These are phyloP conservation scores for Helobdella robusta DNA, from an alignment of 2,888 invertebrate genomes.

Conservation along the genomic window DNA sequence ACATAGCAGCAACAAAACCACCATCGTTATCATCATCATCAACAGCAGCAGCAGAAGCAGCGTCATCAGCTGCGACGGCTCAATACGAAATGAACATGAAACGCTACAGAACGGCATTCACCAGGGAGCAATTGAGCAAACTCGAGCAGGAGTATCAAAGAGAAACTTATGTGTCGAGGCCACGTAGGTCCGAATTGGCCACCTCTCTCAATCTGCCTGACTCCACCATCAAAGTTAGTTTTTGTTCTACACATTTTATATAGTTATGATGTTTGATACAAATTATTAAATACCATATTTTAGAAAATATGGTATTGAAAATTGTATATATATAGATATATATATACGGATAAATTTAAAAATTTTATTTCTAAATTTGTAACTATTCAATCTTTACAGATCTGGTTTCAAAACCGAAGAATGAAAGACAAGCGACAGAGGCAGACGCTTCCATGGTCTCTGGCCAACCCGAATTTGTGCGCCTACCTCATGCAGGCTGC, in stretches of 20 bases:
- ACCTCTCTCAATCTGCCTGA: constrained; percentile 84
- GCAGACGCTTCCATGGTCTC: constrained; percentile 86
- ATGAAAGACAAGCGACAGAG: constrained; percentile 97
- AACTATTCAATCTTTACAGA: constrained; percentile 36
- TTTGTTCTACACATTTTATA: too few species aligned
- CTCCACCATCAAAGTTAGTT: constrained; percentile 84
- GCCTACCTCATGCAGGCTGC: constrained; percentile 78
- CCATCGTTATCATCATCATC: not conserved
- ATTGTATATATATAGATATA: too few species aligned
- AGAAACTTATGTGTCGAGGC: constrained; percentile 93
- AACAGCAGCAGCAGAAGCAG: not conserved
- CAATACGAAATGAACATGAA: constrained; percentile 38
- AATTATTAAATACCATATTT: too few species aligned
- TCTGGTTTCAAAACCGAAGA: constrained; percentile 90
- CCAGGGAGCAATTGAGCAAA: constrained; percentile 78
- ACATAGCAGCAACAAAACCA: not conserved
- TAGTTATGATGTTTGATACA: too few species aligned
- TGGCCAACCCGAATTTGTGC: constrained; percentile 76
- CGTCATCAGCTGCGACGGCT: not conserved
- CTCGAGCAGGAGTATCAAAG: constrained; percentile 91
- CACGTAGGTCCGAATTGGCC: constrained; percentile 85
- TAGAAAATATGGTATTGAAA: too few species aligned
- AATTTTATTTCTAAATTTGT: not conserved
- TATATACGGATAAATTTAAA: too few species aligned
- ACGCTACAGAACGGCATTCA: constrained; percentile 90